These are phyloP conservation scores for Eurypyga helias DNA, from an alignment of 2,113 vertebrate species.

Conservation along the genomic window DNA sequence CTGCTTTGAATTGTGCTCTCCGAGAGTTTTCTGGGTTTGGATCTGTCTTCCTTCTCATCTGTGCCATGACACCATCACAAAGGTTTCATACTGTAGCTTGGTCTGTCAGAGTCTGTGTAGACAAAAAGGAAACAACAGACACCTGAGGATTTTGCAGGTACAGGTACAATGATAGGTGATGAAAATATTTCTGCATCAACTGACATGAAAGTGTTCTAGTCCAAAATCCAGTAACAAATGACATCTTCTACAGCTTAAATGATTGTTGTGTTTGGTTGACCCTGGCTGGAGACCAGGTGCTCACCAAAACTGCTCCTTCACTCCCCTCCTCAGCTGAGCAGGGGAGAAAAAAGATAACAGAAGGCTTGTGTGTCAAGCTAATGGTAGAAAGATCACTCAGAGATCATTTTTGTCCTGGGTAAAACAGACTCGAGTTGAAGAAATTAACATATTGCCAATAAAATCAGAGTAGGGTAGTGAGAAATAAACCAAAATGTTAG, in stretches of 20 bases:
- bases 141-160: neutral
- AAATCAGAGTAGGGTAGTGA: too few species aligned
- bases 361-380: too few species aligned
- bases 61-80: neutral
- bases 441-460: too few species aligned
- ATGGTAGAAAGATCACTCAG: too few species aligned
- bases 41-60: neutral
- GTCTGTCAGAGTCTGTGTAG: neutral
- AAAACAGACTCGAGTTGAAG: too few species aligned
- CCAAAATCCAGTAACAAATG: neutral
- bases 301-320: too few species aligned
- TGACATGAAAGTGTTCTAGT: neutral
- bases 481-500: too few species aligned
- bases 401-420: too few species aligned
- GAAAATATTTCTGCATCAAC: neutral
- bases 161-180: rapidly evolving
- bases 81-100: neutral
- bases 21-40: neutral
- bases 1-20: neutral
- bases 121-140: neutral
- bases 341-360: too few species aligned
- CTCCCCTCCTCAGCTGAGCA: too few species aligned
- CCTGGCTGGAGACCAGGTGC: too few species aligned
- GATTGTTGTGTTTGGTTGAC: too few species aligned
- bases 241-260: neutral